Evolutionary conservation across 2,113 vertebrate genomes (phyloP), one percentile per base, ranked within the genome.

Genomic region (Caloenas nicobarica): DNA sequence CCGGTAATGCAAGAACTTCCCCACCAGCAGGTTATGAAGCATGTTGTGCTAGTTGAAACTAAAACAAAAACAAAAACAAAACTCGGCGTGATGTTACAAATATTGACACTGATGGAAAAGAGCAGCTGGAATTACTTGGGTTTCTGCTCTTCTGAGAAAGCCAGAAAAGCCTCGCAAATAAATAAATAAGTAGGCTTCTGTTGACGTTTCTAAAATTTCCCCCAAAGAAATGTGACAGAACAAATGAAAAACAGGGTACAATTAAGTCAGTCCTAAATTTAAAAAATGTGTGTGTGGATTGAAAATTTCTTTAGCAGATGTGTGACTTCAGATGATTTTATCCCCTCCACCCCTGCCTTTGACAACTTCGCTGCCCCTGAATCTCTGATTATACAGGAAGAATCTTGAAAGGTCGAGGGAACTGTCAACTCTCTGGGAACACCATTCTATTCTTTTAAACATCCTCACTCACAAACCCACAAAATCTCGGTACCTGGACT

Each of bases 401-500:
- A 53, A 46, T 48, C 29, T 18, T 70, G 53, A 46, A 89, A 79
- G 31, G 13, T 11, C 26, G 34, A 53, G 29, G 21, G 38, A 88
- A 17, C 12, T 38, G 31, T 36, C 81, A 73, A 13, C 15, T 16
- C n/a, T 31, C 61, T 69, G 25, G 12, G 8, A 71, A 40, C 5
- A 13, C 1, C 7, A 8, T 12, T 25, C 0, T 3, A 23, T 4
- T 48, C 46, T 36, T 92, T 54, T 12, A 34, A 94, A 57, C 24
- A 44, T 25, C 31, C 19, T 33, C 36, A 12, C 48, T 80, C 2
- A 4, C 17, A 70, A 73, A n/a, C 4, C 25, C 28, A 68, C 29
- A 15, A 11, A 36, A 10, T 7, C 14, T 7, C 28, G 21, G 56
- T 98, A 99, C 99, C 99, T 99, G 99, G 29, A 99, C 99, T 74